These are phyloP conservation scores for Mellivora capensis DNA, from an alignment of 2,113 vertebrate species.

Conservation along the genomic window DNA sequence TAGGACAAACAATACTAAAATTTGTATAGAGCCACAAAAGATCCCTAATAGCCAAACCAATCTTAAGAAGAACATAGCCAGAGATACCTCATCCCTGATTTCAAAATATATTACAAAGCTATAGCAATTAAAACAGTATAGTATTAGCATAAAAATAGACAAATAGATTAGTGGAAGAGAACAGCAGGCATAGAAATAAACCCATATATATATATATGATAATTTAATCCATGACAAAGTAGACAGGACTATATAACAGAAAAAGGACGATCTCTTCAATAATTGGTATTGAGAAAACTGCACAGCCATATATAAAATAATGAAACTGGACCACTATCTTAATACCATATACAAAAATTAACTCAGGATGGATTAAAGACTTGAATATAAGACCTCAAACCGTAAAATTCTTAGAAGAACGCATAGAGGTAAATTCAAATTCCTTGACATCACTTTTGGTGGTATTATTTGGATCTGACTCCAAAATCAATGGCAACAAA, in stretches of 20 bases:
- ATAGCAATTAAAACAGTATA: not conserved
- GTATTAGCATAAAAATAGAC: not conserved
- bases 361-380: not conserved
- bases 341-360: not conserved
- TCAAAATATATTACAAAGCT: not conserved
- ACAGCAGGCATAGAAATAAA: not conserved
- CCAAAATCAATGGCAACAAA: not conserved
- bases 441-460: not conserved
- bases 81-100: not conserved
- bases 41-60: not conserved
- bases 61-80: not conserved
- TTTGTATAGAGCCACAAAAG: not conserved
- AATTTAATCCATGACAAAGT: not conserved
- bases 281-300: not conserved
- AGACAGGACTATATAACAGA: not conserved
- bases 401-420: not conserved
- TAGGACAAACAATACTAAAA: not conserved
- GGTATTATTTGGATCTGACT: not conserved
- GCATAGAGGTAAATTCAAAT: not conserved
- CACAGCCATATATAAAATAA: not conserved
- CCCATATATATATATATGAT: not conserved
- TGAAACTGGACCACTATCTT: not conserved
- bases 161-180: not conserved
- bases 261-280: not conserved
- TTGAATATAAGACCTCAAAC: not conserved